phyloP scores from a whole-genome alignment of 2,113 vertebrate genomes.

The Isurus oxyrinchus region DNA sequence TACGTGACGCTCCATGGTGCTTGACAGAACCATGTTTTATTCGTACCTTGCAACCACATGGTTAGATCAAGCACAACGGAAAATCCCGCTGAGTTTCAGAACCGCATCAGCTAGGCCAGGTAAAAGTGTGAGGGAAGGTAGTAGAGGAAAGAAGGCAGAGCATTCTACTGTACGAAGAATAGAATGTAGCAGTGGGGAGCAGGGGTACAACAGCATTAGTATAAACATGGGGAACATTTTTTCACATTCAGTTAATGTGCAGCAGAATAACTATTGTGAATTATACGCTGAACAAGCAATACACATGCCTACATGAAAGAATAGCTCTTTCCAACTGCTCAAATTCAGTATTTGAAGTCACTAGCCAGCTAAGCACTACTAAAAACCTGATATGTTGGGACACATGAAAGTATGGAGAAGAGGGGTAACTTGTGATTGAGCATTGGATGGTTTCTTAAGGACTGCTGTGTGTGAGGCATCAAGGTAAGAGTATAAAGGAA shows the following conservation, averaged over 20 bases:
- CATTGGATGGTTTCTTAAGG: not conserved
- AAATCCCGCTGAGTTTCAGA: slow-evolving; percentile 88
- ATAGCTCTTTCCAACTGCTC: not conserved
- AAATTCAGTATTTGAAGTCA: not conserved
- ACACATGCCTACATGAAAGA: slow-evolving; percentile 7
- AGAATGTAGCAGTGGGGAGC: slow-evolving; percentile 26
- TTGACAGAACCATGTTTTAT: slow-evolving; percentile 99
- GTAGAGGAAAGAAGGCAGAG: slow-evolving; percentile 52
- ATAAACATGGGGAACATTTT: slow-evolving; percentile 23
- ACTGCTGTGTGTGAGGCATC: not conserved
- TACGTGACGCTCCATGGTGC: slow-evolving; percentile 99
- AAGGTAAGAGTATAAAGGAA: not conserved
- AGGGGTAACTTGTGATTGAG: not conserved
- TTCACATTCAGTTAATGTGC: not conserved
- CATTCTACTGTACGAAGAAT: slow-evolving; percentile 37
- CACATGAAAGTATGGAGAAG: not conserved
- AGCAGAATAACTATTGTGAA: not conserved
- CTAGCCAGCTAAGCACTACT: not conserved
- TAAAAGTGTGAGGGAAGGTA: slow-evolving; percentile 60
- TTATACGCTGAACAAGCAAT: slow-evolving; percentile 19
- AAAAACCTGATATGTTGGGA: not conserved
- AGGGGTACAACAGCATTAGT: slow-evolving; percentile 38
- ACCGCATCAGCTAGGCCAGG: slow-evolving; percentile 87
- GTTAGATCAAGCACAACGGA: slow-evolving; percentile 99
- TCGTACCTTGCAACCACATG: slow-evolving; percentile 98